A percentile compares a stretch with the other conserved stretches of the same genome.
Conservation (phyloP, 2,113 vertebrate genomes). For the Maccullochella peelii region DNA sequence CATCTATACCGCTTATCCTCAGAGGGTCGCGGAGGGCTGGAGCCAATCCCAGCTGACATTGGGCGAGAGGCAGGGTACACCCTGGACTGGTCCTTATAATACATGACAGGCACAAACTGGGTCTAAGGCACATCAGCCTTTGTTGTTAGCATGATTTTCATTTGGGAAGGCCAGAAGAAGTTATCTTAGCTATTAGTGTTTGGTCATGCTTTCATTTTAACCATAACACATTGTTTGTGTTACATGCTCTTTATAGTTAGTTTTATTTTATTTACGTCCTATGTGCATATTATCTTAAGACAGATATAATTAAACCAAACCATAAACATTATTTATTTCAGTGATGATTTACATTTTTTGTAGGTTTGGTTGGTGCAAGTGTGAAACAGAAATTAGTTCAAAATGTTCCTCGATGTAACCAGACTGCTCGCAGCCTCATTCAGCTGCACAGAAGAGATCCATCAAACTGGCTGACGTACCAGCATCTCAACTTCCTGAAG, state of each 20-base stretch:
- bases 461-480: slow-evolving; percentile 86
- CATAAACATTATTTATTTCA: not conserved
- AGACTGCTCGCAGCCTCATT: slow-evolving; percentile 71
- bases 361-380: slow-evolving; percentile 83
- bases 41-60: too few species aligned
- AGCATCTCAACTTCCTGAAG: slow-evolving; percentile 89
- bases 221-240: not conserved
- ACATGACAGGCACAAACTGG: not conserved
- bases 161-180: not conserved
- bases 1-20: too few species aligned
- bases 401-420: slow-evolving; percentile 58
- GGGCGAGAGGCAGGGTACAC: too few species aligned
- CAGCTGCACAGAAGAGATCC: slow-evolving; percentile 78
- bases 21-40: too few species aligned
- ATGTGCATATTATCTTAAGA: not conserved
- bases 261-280: not conserved
- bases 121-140: not conserved
- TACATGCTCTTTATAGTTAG: not conserved
- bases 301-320: too few species aligned
- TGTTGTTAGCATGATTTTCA: not conserved
- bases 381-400: slow-evolving; percentile 80
- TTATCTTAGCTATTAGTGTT: not conserved
- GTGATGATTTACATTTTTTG: not conserved
- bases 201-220: not conserved
- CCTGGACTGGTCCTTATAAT: too few species aligned